Evolutionary conservation across 2,113 vertebrate species (phyloP).

Genomic region (Polypterus bichir): DNA sequence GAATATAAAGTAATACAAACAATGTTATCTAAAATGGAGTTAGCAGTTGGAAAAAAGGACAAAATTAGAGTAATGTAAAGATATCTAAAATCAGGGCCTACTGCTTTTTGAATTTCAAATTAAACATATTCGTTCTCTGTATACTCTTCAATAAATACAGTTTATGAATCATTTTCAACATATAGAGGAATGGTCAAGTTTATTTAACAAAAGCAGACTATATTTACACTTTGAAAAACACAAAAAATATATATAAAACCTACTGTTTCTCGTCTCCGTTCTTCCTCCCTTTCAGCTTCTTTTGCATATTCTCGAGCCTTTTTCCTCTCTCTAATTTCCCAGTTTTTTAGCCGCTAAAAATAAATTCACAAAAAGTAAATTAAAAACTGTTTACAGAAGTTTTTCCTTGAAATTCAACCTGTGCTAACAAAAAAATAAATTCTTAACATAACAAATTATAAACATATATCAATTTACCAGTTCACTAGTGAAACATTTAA

Average conservation of each 20-base stretch:
- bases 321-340: conserved; percentile 94
- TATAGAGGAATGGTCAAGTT: conserved; percentile 6
- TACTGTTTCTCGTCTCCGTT: conserved; percentile 85
- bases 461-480: too few species aligned
- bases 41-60: conserved; percentile 23
- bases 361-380: too few species aligned
- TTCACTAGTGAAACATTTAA: too few species aligned
- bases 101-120: conserved; percentile 13
- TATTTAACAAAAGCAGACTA: background rate
- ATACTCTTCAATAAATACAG: background rate
- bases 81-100: conserved; percentile 16
- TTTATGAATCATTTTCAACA: background rate
- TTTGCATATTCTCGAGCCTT: conserved; percentile 90
- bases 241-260: conserved; percentile 9
- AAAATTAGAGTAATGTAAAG: conserved; percentile 19
- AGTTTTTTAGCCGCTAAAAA: conserved; percentile 83
- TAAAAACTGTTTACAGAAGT: too few species aligned
- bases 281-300: conserved; percentile 84
- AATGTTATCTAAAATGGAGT: conserved; percentile 10
- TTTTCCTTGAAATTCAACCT: background rate
- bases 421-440: background rate
- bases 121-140: conserved; percentile 2
- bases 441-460: background rate
- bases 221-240: background rate
- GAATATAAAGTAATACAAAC: conserved; percentile 10